These are phyloP conservation scores for Apodemia duryi DNA, from an alignment of 2,888 invertebrate species.

Conservation along the genomic window DNA sequence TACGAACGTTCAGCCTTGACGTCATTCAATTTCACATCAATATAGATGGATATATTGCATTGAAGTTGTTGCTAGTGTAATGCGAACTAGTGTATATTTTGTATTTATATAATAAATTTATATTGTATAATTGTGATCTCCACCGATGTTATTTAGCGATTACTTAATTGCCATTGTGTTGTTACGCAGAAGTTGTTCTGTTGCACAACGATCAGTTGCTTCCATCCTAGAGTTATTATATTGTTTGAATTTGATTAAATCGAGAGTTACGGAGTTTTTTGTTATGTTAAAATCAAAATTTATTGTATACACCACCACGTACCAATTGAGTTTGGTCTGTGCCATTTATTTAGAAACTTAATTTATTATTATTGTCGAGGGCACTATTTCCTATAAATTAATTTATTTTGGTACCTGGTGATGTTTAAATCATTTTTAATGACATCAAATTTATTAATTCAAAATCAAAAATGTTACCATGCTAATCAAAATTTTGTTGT, in stretches of 20 bases:
- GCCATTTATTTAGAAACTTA: conserved; percentile 72
- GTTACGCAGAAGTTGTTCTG: conserved; percentile 60
- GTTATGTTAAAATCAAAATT: conserved; percentile 58
- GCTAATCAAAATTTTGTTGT: conserved; percentile 34
- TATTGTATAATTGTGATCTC: conserved; percentile 78
- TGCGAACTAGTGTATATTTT: conserved; percentile 74
- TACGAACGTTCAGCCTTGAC: conserved; percentile 29
- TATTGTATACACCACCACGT: conserved; percentile 61
- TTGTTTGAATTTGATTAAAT: conserved; percentile 57
- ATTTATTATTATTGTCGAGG: conserved; percentile 63
- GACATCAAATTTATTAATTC: conserved; percentile 54
- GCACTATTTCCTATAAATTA: conserved; percentile 61
- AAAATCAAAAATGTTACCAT: conserved; percentile 55
- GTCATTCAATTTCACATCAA: conserved; percentile 67
- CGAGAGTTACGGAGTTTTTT: conserved; percentile 58
- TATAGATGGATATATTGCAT: conserved; percentile 72
- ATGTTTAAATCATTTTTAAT: conserved; percentile 54
- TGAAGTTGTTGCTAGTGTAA: conserved; percentile 70
- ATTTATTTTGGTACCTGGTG: conserved; percentile 74
- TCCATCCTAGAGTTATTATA: conserved; percentile 69
- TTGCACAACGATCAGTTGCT: conserved; percentile 64
- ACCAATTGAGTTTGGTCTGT: conserved; percentile 69
- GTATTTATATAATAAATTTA: conserved; percentile 72
- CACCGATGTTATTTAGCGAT: conserved; percentile 78
- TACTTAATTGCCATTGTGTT: conserved; percentile 75